Conservation (phyloP, 2,797 vertebrate species). For the Taenioides sp. region DNA sequence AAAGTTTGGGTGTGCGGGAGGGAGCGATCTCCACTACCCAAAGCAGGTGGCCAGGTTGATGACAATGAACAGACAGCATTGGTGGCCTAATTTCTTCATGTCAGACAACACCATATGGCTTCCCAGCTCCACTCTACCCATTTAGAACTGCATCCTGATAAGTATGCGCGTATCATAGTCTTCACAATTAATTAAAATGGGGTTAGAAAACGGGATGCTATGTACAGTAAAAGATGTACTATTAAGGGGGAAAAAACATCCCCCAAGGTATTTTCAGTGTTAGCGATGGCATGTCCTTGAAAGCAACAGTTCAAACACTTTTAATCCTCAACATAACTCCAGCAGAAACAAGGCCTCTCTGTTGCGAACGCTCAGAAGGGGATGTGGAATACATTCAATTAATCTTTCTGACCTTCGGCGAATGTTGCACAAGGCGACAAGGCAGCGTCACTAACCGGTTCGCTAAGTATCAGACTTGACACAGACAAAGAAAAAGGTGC, state of each 20-base stretch:
- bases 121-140: constrained; percentile 69
- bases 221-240: constrained; percentile 60
- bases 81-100: constrained; percentile 84
- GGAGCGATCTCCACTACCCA: constrained; percentile 46
- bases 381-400: constrained; percentile 54
- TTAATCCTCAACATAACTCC: constrained; percentile 38
- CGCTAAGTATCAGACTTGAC: constrained; percentile 11
- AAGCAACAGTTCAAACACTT: constrained; percentile 67
- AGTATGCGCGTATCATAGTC: constrained; percentile 75
- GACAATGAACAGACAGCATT: constrained; percentile 82
- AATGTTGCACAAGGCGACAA: constrained; percentile 38
- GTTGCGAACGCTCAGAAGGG: constrained; percentile 29
- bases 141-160: constrained; percentile 75
- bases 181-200: constrained; percentile 80
- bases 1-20: constrained; percentile 22
- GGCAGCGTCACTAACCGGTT: constrained; percentile 33
- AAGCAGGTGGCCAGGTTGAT: constrained; percentile 79
- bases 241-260: constrained; percentile 53
- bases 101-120: constrained; percentile 85
- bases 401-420: constrained; percentile 60
- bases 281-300: constrained; percentile 78
- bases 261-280: constrained; percentile 70
- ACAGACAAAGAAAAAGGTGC: background rate
- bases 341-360: constrained; percentile 52
- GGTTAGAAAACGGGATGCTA: constrained; percentile 55